Percentiles rank a stretch among this genome's conserved stretches.
Conservation (phyloP, 2,113 vertebrate genomes). For the Rhea americana region DNA sequence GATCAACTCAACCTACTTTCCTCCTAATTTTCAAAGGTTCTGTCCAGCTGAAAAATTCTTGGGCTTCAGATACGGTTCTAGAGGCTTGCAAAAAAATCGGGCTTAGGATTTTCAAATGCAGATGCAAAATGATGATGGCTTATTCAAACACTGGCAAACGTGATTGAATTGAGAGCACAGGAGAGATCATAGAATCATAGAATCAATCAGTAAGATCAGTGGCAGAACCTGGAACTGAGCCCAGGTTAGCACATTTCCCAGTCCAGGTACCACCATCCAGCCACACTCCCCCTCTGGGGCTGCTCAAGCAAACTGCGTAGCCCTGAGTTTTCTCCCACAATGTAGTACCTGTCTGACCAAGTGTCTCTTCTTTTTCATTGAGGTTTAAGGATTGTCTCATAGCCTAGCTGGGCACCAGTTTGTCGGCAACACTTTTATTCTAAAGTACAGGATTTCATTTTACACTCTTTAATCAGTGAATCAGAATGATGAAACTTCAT, state of each 20-base stretch:
- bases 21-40: not conserved
- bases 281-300: not conserved
- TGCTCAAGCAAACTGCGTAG: not conserved
- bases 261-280: not conserved
- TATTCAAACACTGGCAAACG: not conserved
- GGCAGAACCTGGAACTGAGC: not conserved
- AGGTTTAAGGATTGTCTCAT: not conserved
- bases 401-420: not conserved
- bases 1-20: not conserved
- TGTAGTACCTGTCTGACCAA: not conserved
- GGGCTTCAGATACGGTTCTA: not conserved
- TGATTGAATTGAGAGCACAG: not conserved
- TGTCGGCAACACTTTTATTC: not conserved
- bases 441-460: not conserved
- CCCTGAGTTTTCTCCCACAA: not conserved
- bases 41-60: conserved; percentile 7
- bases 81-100: not conserved
- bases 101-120: not conserved
- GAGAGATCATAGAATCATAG: not conserved
- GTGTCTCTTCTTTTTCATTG: not conserved
- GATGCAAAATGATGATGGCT: not conserved
- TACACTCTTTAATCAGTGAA: not conserved
- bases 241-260: not conserved
- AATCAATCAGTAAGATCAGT: not conserved
- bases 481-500: not conserved